Base-by-base conservation (phyloP, 2,797 vertebrate genomes). In the Artibeus lituratus region DNA sequence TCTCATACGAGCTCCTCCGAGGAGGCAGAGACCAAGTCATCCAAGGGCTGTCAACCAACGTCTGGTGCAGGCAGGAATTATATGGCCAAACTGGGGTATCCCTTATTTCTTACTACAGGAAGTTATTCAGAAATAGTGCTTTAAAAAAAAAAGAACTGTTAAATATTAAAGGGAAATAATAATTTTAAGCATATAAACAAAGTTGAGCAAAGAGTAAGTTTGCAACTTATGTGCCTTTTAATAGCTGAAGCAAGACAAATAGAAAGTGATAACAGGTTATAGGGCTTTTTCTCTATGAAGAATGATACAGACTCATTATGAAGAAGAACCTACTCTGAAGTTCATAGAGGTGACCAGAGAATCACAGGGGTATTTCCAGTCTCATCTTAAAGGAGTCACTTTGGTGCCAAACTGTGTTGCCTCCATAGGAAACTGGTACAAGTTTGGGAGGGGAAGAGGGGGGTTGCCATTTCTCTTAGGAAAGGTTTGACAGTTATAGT, bases 391-490 rank as follows among this genome's bases (percentile, higher is more conserved):
- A 98, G 93, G 95, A 96, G 96, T 95, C 96, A 92, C 94, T 97
- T 98, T 97, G 98, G 97, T 97, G 97, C 97, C 98, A 97, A 98
- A 85, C n/a, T 97, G 96, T 97, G 97, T 98, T 97, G 97, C 94
- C 97, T 97, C 96, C 97, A 91, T 96, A 97, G 98, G 98, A 98
- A 81, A 98, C 96, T 97, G 98, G 98, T 97, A 19, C 70, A 94
- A 86, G 51, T 87, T 69, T 62, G 59, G 59, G 9, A 26, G 57
- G 94, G 87, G 24, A 22, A 21, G 94, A 10, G 44, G 87, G 29
- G 29, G 21, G 94, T 81, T 77, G 95, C 95, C 55, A 6, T 97
- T 98, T 97, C 95, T 95, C 78, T 89, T 87, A 98, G 94, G 95
- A 96, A 98, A 98, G 97, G 73, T 83, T 90, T 87, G 83, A 95